Evolutionary conservation across 2,113 vertebrate species (phyloP).

Genomic region (Macroglossus sobrinus): DNA sequence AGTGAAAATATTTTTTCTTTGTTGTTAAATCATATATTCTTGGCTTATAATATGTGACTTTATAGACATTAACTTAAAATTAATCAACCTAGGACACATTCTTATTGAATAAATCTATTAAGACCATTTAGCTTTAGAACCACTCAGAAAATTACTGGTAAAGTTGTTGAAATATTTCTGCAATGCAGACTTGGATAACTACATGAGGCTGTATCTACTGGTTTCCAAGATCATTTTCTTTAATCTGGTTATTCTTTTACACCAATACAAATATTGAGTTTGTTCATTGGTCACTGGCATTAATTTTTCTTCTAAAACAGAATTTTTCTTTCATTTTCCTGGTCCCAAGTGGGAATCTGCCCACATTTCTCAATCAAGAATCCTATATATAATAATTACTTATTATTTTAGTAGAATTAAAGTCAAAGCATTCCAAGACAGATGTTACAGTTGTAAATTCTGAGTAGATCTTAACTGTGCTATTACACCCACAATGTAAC

Average conservation of each 20-base stretch:
- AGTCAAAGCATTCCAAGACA: slow-evolving; percentile 41
- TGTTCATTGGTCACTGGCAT: background rate
- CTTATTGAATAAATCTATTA: background rate
- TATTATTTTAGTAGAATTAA: slow-evolving; percentile 3
- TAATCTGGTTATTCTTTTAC: background rate
- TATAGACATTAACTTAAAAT: background rate
- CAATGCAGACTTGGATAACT: background rate
- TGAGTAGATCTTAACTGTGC: slow-evolving; percentile 35
- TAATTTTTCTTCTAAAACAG: background rate
- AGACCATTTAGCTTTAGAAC: background rate
- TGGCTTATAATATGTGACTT: background rate
- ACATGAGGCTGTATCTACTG: background rate
- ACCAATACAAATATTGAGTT: background rate
- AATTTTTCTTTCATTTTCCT: background rate
- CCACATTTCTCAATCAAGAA: background rate
- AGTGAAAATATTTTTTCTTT: background rate
- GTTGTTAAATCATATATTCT: background rate
- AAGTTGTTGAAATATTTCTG: background rate
- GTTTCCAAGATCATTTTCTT: background rate
- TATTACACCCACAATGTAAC: slow-evolving; percentile 63
- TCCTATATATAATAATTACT: background rate
- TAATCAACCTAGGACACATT: background rate
- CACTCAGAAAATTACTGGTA: background rate
- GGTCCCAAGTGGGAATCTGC: background rate
- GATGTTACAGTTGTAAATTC: slow-evolving; percentile 25